Evolutionary conservation across 2,797 vertebrate species (phyloP), one percentile per base, ranked within the genome.

Genomic region (Syngnathus acus): DNA sequence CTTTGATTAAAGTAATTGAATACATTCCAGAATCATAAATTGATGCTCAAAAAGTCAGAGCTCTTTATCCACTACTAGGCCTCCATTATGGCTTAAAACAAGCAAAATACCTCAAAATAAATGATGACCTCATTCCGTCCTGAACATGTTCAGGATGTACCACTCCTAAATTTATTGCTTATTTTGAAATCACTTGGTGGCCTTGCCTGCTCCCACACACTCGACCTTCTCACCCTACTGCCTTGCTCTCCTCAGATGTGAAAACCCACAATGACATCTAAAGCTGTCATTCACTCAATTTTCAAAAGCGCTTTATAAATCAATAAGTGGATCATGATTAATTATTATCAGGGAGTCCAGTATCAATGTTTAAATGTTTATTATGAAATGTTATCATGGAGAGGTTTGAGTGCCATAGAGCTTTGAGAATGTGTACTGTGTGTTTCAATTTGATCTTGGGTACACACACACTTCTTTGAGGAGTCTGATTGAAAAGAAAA

Each of bases 381-480:
- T 58, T 58, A 58, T 17, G 8, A 58, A 32, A 58, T 59, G 37
- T 7, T 42, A 21, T 40, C 39, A 5, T 60, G 19, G 16, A 9
- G 2, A 17, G 39, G 37, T 16, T 17, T 9, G 55, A 7, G 16
- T 7, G 14, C 26, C n/a, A 73, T 77, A 66, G 47, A 23, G 74
- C 32, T 67, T n/a, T n/a, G 32, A 40, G 39, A 62, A 23, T 64
- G 64, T 14, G 55, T 55, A n/a, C 38, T 26, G 21, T 65, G 55
- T 72, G 71, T 70, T 66, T 55, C 62, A 53, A 74, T 85, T 84
- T 71, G 73, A 87, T 70, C 54, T 0, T 17, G 59, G 38, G 50
- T 58, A 10, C 68, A 68, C 26, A 65, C 65, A 66, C 26, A 65
- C 67, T 45, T 71, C 76, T 77, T 79, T 77, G 65, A 65, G 66